Percentiles rank a stretch among this genome's conserved stretches.
phyloP scores from a whole-genome alignment of 2,113 vertebrate genomes.

The Forbesichthys papilliferus region DNA sequence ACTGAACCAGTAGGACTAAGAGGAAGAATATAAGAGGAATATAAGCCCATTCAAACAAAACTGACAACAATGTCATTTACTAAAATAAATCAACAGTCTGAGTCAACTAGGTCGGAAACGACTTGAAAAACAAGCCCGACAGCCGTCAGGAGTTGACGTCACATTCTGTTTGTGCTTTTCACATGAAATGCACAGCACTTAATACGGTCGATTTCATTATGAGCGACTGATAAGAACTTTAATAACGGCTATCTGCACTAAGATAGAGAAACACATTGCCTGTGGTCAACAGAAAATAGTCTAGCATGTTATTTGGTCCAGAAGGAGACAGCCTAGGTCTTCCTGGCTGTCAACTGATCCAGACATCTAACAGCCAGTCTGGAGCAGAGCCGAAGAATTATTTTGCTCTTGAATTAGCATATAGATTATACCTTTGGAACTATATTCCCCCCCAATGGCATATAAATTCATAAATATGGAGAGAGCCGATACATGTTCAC shows the following conservation, averaged over 20 bases:
- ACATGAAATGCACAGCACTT: slow-evolving; percentile 44
- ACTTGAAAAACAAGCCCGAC: not conserved
- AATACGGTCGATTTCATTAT: slow-evolving; percentile 52
- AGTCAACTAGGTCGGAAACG: not conserved
- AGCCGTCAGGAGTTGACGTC: not conserved
- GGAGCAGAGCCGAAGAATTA: slow-evolving; percentile 9
- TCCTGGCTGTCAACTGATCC: slow-evolving; percentile 31
- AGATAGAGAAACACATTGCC: slow-evolving; percentile 54
- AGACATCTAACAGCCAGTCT: slow-evolving; percentile 34
- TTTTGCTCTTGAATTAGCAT: slow-evolving; percentile 40
- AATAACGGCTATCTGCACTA: slow-evolving; percentile 84
- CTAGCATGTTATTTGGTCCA: slow-evolving; percentile 71
- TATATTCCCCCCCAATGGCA: too few species aligned
- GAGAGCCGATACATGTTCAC: too few species aligned
- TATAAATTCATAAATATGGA: too few species aligned
- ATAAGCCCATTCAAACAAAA: too few species aligned
- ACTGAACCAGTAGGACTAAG: too few species aligned
- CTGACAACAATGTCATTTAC: too few species aligned
- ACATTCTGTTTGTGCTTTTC: not conserved
- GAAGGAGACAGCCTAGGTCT: slow-evolving; percentile 47
- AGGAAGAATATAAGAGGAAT: too few species aligned
- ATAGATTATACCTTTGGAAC: slow-evolving; percentile 21
- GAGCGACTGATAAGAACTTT: slow-evolving; percentile 86
- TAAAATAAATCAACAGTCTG: too few species aligned
- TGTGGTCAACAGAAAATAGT: slow-evolving; percentile 65